phyloP scores from a whole-genome alignment of 2,888 invertebrate genomes.

The Aporophyla lueneburgensis region DNA sequence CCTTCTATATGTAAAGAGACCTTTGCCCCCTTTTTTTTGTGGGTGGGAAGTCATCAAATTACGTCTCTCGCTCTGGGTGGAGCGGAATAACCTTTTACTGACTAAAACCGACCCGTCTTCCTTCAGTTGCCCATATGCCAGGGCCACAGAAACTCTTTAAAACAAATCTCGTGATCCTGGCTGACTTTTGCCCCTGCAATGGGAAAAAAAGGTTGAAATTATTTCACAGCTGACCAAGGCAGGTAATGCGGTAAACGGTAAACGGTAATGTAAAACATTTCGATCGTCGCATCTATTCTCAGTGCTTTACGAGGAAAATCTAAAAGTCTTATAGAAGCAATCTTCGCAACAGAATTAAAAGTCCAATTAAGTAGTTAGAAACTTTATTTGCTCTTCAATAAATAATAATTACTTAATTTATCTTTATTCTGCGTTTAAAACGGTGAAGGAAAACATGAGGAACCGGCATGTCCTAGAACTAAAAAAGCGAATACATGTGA shows the following conservation, averaged over 20 bases:
- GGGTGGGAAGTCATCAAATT: too few relatives aligned
- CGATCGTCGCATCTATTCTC: neutral
- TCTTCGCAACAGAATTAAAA: conserved; percentile 11
- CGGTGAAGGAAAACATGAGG: neutral
- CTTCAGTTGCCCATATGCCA: too few relatives aligned
- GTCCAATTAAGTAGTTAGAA: neutral
- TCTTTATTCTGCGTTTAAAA: neutral
- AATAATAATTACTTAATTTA: neutral
- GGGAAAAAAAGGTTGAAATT: too few relatives aligned
- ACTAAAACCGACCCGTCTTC: too few relatives aligned
- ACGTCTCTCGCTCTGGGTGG: too few relatives aligned
- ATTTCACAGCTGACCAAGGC: neutral
- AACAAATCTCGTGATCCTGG: too few relatives aligned
- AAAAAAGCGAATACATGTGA: too few relatives aligned
- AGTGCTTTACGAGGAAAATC: conserved; percentile 4
- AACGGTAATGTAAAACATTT: neutral
- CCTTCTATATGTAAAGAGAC: neutral
- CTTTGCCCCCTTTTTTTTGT: neutral
- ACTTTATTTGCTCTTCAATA: neutral
- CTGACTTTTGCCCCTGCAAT: too few relatives aligned
- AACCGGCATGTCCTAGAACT: neutral
- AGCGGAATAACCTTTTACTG: too few relatives aligned
- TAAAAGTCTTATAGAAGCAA: conserved; percentile 9
- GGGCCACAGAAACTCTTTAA: too few relatives aligned
- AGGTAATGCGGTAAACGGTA: neutral